A percentile compares a stretch with the other conserved stretches of the same genome.
Evolutionary conservation across 2,113 vertebrate species (phyloP).

Genomic region (Thryonomys swinderianus): DNA sequence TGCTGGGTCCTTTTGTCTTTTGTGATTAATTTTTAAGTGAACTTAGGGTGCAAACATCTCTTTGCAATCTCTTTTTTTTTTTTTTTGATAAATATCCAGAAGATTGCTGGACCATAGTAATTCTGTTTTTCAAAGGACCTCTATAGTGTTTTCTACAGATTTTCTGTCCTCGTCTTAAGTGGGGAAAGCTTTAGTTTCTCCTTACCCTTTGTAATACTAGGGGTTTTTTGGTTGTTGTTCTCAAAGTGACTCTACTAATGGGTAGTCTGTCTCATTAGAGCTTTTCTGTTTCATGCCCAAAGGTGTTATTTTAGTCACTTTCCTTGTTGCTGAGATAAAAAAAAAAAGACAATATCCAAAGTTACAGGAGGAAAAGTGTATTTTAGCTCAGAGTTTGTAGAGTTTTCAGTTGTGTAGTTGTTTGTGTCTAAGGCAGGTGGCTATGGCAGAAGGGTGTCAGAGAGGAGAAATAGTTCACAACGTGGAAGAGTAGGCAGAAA

Average conservation of each 20-base stretch:
- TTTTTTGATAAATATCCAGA: not conserved
- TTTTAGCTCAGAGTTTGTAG: not conserved
- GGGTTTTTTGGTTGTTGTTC: not conserved
- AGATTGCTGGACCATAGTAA: not conserved
- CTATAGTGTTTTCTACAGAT: not conserved
- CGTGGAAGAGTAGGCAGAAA: not conserved
- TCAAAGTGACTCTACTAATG: not conserved
- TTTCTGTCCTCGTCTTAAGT: not conserved
- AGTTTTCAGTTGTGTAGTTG: not conserved
- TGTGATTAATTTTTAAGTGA: not conserved
- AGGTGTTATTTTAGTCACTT: not conserved
- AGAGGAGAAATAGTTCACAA: not conserved
- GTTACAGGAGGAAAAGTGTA: not conserved
- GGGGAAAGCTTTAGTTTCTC: not conserved
- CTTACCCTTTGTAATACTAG: not conserved
- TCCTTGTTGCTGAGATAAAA: not conserved
- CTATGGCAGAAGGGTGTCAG: not conserved
- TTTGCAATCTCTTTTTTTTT: not conserved
- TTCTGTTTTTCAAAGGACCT: not conserved
- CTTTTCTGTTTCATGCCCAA: not conserved
- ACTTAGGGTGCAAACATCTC: not conserved
- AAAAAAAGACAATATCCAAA: not conserved
- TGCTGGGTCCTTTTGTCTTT: not conserved
- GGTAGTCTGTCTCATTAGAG: not conserved
- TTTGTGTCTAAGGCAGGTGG: not conserved